Evolutionary conservation across 2,888 invertebrate species (phyloP), one percentile per base, ranked within the genome.

Genomic region (Drosophila borealis): DNA sequence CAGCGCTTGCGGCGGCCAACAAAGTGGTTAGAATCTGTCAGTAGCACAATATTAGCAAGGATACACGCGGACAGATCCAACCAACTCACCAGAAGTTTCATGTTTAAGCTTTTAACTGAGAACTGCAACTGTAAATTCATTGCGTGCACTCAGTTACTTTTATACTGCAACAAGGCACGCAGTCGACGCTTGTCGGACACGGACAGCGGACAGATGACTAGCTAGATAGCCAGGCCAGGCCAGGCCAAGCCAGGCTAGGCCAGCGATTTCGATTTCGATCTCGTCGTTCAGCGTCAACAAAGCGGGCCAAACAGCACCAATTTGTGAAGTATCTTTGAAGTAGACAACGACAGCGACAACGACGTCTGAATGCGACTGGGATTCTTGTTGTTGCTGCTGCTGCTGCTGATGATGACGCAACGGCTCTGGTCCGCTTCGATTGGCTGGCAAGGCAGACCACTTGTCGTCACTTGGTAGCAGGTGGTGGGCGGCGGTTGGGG

Each of bases 41-140:
- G 54, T 54, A 51, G 37, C n/a, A 25, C 4, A 8, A 11, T 14
- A 21, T 37, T 17, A 36, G 49, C 17, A 41, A 62, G 50, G 45
- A 57, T 46, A 1, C 25, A 13, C 11, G 9, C 14, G 36, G 0
- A 11, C 19, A 1, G 8, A 1, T 33, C 11, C 19, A 33, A 25
- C 10, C 13, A 14, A 78, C 90, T 89, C 78, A 90, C 90, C 90
- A 90, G 76, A 48, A 89, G 75, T 84, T 90, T 90, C 90, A 90
- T 90, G 65, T 73, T 84, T 65, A 69, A 21, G 51, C 69, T 71
- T 62, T 66, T 71, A 72, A 62, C 75, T 69, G 78, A 85, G 80
- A 81, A 76, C 66, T 77, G 78, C 81, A 89, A 90, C 89, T 90
- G 89, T 82, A 79, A 75, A 82, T 81, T 57, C 72, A 80, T 61